These are phyloP conservation scores for Metaphire vulgaris DNA, from an alignment of 1,140 invertebrate genomes.

Conservation along the genomic window DNA sequence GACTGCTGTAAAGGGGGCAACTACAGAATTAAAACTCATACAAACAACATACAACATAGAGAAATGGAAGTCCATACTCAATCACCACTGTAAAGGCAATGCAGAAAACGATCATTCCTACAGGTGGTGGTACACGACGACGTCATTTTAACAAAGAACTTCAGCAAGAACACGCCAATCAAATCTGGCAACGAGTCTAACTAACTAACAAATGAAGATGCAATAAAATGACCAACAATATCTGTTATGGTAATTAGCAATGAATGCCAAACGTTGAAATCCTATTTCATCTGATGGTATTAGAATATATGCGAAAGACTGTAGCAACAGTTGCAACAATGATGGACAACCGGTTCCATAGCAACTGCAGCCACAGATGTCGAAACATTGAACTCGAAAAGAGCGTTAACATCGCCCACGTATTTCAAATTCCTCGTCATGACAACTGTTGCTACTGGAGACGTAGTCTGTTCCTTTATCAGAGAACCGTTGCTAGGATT, in stretches of 20 bases:
- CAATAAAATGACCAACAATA: too few relatives aligned
- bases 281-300: conserved; percentile 36
- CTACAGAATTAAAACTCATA: too few relatives aligned
- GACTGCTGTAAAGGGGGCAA: too few relatives aligned
- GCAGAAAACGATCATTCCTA: conserved; percentile 56
- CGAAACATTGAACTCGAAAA: too few relatives aligned
- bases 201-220: too few relatives aligned
- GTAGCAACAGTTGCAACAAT: too few relatives aligned
- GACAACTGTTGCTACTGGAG: conserved; percentile 8
- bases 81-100: conserved; percentile 56
- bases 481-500: neutral
- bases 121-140: conserved; percentile 22
- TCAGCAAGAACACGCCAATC: too few relatives aligned
- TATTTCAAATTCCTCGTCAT: conserved; percentile 40
- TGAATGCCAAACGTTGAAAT: conserved; percentile 29
- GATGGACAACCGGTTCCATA: too few relatives aligned
- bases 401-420: conserved; percentile 52
- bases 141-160: neutral
- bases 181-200: too few relatives aligned
- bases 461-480: neutral
- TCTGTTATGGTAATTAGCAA: too few relatives aligned
- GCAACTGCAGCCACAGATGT: neutral
- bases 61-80: too few relatives aligned
- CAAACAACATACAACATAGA: too few relatives aligned
- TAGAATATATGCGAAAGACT: conserved; percentile 29